These are phyloP conservation scores for Euura saliciscinereae DNA, from an alignment of 1,140 invertebrate species.

Conservation along the genomic window DNA sequence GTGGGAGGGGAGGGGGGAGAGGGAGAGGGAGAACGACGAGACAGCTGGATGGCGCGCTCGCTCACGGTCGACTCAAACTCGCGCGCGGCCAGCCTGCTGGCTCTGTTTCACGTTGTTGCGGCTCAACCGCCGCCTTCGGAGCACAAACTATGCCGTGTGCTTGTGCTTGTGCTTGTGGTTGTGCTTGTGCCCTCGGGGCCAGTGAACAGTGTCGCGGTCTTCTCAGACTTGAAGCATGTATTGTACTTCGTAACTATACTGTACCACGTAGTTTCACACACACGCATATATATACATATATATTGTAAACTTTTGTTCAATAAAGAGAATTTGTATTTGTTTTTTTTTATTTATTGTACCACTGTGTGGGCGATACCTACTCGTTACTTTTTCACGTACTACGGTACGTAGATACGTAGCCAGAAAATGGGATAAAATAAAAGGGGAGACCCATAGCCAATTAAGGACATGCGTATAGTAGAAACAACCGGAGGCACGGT, in stretches of 20 bases:
- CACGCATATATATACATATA: conserved; percentile 27
- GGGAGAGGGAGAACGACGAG: conserved; percentile 14
- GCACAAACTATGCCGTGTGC: not conserved
- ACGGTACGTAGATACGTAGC: no score
- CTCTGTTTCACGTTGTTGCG: not conserved
- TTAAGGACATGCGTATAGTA: not conserved
- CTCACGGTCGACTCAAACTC: not conserved
- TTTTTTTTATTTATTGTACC: no score
- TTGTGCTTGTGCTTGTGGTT: no score
- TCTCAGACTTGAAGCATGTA: no score
- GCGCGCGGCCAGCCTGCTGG: conserved; percentile 4
- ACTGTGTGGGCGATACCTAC: no score
- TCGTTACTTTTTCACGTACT: no score
- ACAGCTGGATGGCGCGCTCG: conserved; percentile 1
- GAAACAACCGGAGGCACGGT: not conserved
- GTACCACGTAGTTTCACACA: not conserved
- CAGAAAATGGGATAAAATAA: no score
- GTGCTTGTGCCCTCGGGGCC: no score
- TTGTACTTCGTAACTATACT: conserved; percentile 2
- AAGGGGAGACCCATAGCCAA: not conserved
- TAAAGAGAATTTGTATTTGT: no score
- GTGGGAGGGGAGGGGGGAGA: conserved; percentile 19
- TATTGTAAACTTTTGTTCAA: no score
- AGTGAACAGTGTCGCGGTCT: no score
- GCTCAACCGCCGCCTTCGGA: not conserved